A percentile compares a stretch with the other conserved stretches of the same genome.
These are phyloP conservation scores for Amaurobius ferox DNA, from an alignment of 2,888 invertebrate genomes.

Conservation along the genomic window DNA sequence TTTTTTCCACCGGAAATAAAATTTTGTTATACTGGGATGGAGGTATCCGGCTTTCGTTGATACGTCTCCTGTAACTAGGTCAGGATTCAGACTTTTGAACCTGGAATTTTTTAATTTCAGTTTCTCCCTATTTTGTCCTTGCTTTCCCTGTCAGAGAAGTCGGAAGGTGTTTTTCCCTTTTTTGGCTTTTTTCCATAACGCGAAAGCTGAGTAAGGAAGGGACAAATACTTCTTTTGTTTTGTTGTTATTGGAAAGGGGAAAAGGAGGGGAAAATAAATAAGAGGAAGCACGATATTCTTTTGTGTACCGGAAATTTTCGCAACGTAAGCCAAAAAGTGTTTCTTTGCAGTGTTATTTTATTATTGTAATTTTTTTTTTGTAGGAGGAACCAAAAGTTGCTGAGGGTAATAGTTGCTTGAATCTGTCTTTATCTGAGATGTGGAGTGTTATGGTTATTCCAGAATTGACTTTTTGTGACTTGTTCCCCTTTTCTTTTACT, in stretches of 20 bases:
- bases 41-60: constrained; percentile 28
- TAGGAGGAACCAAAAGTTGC: neutral
- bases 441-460: no score
- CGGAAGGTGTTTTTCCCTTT: constrained; percentile 57
- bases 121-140: constrained; percentile 6
- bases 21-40: constrained; percentile 40
- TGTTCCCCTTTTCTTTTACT: no score
- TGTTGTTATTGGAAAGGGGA: constrained; percentile 21
- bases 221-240: constrained; percentile 51
- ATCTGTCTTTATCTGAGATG: neutral
- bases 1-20: constrained; percentile 41
- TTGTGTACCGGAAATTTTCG: constrained; percentile 70
- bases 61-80: constrained; percentile 54
- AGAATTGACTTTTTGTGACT: no score
- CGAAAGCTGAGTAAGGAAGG: constrained; percentile 15
- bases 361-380: neutral
- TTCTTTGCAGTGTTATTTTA: constrained; percentile 23
- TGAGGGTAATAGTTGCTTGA: neutral
- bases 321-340: constrained; percentile 69
- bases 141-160: constrained; percentile 20
- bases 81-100: constrained; percentile 62
- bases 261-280: constrained; percentile 19
- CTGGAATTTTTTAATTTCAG: neutral
- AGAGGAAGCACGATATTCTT: constrained; percentile 60
- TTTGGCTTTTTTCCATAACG: constrained; percentile 58